Conservation (phyloP, 2,797 vertebrate species). For the Phalanger gymnotis region DNA sequence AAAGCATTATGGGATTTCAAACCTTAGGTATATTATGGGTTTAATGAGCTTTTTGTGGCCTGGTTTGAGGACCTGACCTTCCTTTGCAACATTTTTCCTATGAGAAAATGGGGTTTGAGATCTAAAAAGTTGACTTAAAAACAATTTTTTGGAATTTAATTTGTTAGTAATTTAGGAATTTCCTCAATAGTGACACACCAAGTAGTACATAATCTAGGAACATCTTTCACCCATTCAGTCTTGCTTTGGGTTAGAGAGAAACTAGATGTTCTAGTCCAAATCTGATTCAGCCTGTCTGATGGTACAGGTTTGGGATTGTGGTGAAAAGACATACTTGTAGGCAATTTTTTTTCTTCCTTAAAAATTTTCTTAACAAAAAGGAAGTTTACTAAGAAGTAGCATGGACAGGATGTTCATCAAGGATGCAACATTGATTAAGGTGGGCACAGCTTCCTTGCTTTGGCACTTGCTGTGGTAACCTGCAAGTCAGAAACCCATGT, state of each 20-base stretch:
- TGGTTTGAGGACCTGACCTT: background rate
- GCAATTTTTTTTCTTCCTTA: background rate
- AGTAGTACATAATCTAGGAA: background rate
- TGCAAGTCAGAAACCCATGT: background rate
- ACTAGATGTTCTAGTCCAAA: background rate
- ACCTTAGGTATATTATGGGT: background rate
- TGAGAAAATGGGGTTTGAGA: background rate
- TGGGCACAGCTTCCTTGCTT: background rate
- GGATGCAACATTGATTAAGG: background rate
- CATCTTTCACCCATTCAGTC: background rate
- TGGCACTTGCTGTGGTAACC: background rate
- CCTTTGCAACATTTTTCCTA: background rate
- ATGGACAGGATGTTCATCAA: background rate
- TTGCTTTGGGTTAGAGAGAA: background rate
- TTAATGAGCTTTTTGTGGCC: background rate
- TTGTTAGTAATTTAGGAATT: background rate
- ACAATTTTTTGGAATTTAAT: background rate
- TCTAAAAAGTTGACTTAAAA: background rate
- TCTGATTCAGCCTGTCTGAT: background rate
- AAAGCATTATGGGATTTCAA: background rate
- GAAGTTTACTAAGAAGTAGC: background rate
- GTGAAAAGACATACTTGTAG: background rate
- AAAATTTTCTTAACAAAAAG: background rate
- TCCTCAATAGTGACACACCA: background rate
- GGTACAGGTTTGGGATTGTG: background rate